Conservation (phyloP, 2,797 vertebrate species). For the Pseudochaenichthys georgianus region DNA sequence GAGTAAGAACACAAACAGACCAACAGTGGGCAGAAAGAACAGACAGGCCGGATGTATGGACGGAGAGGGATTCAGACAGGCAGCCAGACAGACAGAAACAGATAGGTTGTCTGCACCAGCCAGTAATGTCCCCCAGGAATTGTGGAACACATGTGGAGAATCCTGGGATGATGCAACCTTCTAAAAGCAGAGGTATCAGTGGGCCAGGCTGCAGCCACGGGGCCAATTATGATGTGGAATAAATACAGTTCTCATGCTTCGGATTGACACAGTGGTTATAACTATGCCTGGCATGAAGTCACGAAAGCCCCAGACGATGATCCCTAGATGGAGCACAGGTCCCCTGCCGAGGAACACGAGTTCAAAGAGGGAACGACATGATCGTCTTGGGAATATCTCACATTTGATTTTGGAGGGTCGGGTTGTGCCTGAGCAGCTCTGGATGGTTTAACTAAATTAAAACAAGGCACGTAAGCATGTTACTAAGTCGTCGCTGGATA, state of each 20-base stretch:
- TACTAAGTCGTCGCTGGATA: neutral
- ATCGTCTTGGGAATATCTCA: slow-evolving; percentile 32
- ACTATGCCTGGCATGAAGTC: slow-evolving; percentile 71
- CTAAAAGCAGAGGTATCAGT: slow-evolving; percentile 81
- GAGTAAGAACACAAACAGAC: slow-evolving; percentile 47
- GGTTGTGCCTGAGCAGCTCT: slow-evolving; percentile 15
- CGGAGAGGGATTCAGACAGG: slow-evolving; percentile 49
- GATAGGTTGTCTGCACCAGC: slow-evolving; percentile 75
- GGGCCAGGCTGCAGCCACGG: slow-evolving; percentile 63
- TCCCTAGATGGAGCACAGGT: slow-evolving; percentile 54
- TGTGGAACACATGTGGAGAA: slow-evolving; percentile 80
- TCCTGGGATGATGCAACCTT: slow-evolving; percentile 80
- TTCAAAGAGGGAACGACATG: slow-evolving; percentile 60
- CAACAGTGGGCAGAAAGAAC: slow-evolving; percentile 27
- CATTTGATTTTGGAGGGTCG: slow-evolving; percentile 34
- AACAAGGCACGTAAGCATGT: neutral
- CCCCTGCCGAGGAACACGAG: slow-evolving; percentile 63
- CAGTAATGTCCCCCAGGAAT: slow-evolving; percentile 73
- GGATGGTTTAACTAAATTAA: slow-evolving; percentile 3
- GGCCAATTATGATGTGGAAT: slow-evolving; percentile 80
- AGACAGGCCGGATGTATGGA: slow-evolving; percentile 54
- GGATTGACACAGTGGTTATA: slow-evolving; percentile 69
- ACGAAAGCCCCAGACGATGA: slow-evolving; percentile 61
- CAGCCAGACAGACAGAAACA: slow-evolving; percentile 68
- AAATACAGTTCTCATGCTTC: slow-evolving; percentile 75